Conservation (phyloP, 2,888 invertebrate genomes). For the Pasiphila rectangulata region DNA sequence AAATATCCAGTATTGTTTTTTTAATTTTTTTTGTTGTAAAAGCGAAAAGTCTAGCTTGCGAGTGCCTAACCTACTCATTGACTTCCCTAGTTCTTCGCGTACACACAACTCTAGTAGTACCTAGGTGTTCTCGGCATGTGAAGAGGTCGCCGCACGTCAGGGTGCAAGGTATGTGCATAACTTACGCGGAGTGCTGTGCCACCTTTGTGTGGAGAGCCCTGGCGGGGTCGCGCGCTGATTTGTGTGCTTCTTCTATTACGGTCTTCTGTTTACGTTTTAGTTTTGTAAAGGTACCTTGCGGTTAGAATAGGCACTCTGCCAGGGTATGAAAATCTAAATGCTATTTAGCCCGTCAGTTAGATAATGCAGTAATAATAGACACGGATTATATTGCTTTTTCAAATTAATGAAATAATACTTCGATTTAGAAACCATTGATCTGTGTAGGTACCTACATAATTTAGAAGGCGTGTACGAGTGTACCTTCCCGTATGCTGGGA, state of each 20-base stretch:
- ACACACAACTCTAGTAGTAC: neutral
- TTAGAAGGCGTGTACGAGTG: too few relatives aligned
- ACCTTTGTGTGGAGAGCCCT: slow-evolving; percentile 34
- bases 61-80: neutral
- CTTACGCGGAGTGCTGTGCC: slow-evolving; percentile 58
- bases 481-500: too few relatives aligned
- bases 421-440: too few relatives aligned
- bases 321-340: neutral
- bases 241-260: slow-evolving; percentile 20
- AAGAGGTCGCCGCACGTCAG: slow-evolving; percentile 54
- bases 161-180: slow-evolving; percentile 75
- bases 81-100: neutral
- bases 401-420: too few relatives aligned
- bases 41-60: too few relatives aligned
- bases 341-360: too few relatives aligned
- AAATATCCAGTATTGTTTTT: too few relatives aligned
- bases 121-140: slow-evolving; percentile 45
- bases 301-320: neutral
- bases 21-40: too few relatives aligned
- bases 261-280: neutral
- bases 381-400: too few relatives aligned
- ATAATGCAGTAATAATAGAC: too few relatives aligned
- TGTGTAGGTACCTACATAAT: too few relatives aligned
- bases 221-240: slow-evolving; percentile 15
- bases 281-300: neutral